These are phyloP conservation scores for Galerucella calmariensis DNA, from an alignment of 2,888 invertebrate genomes.

Conservation along the genomic window DNA sequence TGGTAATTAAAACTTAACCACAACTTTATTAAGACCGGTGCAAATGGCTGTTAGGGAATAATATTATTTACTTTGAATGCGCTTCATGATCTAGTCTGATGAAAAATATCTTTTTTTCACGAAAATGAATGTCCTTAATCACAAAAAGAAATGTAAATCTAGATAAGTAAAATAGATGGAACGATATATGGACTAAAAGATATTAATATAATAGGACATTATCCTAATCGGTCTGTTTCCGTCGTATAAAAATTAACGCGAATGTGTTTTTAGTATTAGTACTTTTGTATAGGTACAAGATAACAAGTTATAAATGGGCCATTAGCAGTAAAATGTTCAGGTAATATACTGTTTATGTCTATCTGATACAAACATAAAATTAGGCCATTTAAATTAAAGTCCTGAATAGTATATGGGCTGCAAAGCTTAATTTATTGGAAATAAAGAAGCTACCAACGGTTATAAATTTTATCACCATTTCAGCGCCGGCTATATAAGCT, in stretches of 20 bases:
- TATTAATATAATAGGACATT: background rate
- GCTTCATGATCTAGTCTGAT: background rate
- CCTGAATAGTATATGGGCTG: constrained; percentile 31
- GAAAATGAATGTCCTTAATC: constrained; percentile 1
- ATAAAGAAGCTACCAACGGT: constrained; percentile 23
- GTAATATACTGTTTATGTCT: constrained; percentile 32
- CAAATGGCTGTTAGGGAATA: too few relatives aligned
- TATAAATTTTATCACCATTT: constrained; percentile 25
- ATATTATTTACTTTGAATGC: too few relatives aligned
- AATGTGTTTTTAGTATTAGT: constrained; percentile 18
- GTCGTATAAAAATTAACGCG: constrained; percentile 5
- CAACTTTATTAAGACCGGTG: too few relatives aligned
- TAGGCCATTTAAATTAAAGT: constrained; percentile 31
- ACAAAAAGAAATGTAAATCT: background rate
- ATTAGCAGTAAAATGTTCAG: constrained; percentile 26
- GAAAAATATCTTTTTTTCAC: background rate
- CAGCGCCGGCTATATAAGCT: constrained; percentile 14
- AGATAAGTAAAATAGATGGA: background rate
- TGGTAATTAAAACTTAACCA: too few relatives aligned
- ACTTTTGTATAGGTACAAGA: constrained; percentile 28
- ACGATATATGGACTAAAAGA: background rate
- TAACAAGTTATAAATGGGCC: constrained; percentile 24
- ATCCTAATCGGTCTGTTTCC: constrained; percentile 10
- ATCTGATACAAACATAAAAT: constrained; percentile 33
- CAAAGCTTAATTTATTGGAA: constrained; percentile 32